Percentiles rank a stretch among this genome's conserved stretches.
Conservation (phyloP, 2,888 invertebrate genomes). For the Penaeus monodon region DNA sequence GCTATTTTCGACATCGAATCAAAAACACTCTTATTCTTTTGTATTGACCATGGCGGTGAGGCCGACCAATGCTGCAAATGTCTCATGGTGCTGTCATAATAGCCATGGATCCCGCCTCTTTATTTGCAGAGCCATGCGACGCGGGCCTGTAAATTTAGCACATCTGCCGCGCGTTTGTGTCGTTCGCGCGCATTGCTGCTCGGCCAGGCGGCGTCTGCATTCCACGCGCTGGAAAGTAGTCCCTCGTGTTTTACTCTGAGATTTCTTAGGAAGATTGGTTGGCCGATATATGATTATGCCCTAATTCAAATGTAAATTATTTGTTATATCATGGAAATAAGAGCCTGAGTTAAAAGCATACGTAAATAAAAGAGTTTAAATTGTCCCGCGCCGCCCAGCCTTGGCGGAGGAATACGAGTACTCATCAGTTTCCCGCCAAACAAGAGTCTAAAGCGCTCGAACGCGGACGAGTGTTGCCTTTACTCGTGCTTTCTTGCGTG, state of each 20-base stretch:
- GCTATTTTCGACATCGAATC: no score
- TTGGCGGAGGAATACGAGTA: conserved; percentile 63
- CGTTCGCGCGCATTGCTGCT: conserved; percentile 62
- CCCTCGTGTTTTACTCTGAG: conserved; percentile 46
- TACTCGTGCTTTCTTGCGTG: conserved; percentile 55
- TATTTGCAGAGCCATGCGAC: conserved; percentile 24
- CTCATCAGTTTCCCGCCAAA: conserved; percentile 65
- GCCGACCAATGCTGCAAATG: neutral
- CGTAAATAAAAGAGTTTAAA: conserved; percentile 54
- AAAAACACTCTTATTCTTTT: no score
- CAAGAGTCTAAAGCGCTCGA: conserved; percentile 62
- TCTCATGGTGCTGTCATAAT: neutral
- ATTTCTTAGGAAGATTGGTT: neutral
- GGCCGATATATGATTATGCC: no score
- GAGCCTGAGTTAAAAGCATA: neutral
- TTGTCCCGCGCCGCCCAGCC: conserved; percentile 62
- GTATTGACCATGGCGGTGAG: neutral
- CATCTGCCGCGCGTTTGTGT: conserved; percentile 59
- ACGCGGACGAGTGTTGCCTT: conserved; percentile 58
- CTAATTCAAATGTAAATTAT: no score
- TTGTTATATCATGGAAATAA: no score
- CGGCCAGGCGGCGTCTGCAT: conserved; percentile 23
- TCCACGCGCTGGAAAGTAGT: conserved; percentile 57
- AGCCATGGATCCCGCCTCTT: conserved; percentile 5
- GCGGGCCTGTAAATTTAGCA: conserved; percentile 61